Evolutionary conservation across 2,888 invertebrate genomes (phyloP).

Genomic region (Eristalis intricaria): DNA sequence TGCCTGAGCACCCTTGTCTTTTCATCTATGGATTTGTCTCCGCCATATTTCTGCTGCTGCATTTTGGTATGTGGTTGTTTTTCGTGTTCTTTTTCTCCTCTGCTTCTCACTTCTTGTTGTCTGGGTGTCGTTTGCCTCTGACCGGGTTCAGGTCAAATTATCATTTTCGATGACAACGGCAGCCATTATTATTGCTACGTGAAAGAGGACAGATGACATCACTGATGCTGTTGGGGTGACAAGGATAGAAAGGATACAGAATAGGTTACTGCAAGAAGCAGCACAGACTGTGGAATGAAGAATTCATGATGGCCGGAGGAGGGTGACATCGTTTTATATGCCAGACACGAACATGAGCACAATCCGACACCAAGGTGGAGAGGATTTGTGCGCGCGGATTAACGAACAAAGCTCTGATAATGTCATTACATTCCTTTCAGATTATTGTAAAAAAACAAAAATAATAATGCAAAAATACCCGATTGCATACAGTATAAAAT

Average conservation of each 20-base stretch:
- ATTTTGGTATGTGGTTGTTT: background rate
- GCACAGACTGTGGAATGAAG: conserved; percentile 19
- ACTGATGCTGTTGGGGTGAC: conserved; percentile 11
- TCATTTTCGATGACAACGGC: conserved; percentile 58
- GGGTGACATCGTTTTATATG: conserved; percentile 57
- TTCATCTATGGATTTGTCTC: conserved; percentile 21
- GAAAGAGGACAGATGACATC: background rate
- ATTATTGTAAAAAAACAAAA: conserved; percentile 20
- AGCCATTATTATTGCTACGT: conserved; percentile 55
- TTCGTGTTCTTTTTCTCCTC: background rate
- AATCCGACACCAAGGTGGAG: conserved; percentile 28
- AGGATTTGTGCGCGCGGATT: conserved; percentile 58
- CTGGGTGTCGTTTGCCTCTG: conserved; percentile 41
- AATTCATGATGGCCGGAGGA: conserved; percentile 49
- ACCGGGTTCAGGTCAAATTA: conserved; percentile 69
- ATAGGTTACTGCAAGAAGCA: conserved; percentile 19
- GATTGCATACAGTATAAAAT: conserved; percentile 27
- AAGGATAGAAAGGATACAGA: conserved; percentile 31
- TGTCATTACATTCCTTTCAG: conserved; percentile 57
- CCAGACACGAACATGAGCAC: conserved; percentile 54
- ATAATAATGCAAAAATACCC: background rate
- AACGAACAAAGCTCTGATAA: conserved; percentile 63
- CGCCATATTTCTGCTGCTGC: conserved; percentile 58
- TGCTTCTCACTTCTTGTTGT: background rate
- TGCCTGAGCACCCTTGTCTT: conserved; percentile 15